These are phyloP conservation scores for Xenopus petersii DNA, from an alignment of 2,797 vertebrate genomes.

Conservation along the genomic window DNA sequence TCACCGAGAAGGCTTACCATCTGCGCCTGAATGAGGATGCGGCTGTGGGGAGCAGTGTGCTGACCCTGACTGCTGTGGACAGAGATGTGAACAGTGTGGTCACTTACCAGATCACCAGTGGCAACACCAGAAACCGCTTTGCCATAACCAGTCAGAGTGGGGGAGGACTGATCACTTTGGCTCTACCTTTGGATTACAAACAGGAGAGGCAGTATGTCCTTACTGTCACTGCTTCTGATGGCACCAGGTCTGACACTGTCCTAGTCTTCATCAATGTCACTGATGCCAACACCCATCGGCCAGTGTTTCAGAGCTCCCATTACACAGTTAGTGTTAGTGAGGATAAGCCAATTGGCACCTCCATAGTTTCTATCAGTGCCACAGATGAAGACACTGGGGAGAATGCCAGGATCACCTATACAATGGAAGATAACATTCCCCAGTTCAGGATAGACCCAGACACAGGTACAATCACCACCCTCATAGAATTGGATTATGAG, in stretches of 20 bases:
- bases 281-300: constrained; percentile 93
- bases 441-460: constrained; percentile 92
- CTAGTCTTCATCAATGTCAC: constrained; percentile 96
- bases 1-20: constrained; percentile 86
- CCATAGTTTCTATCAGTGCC: constrained; percentile 84
- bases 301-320: constrained; percentile 91
- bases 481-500: constrained; percentile 91
- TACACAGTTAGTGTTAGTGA: constrained; percentile 85
- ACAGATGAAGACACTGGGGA: constrained; percentile 94
- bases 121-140: constrained; percentile 95
- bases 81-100: constrained; percentile 91
- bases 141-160: constrained; percentile 95
- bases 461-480: constrained; percentile 84
- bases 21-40: constrained; percentile 94
- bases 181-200: constrained; percentile 93
- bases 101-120: constrained; percentile 94
- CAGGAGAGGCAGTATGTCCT: constrained; percentile 94
- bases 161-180: constrained; percentile 88
- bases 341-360: constrained; percentile 83
- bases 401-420: constrained; percentile 90
- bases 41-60: constrained; percentile 86
- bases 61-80: constrained; percentile 86
- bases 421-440: constrained; percentile 89
- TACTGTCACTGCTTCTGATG: constrained; percentile 88
- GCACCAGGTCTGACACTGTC: constrained; percentile 84